These are phyloP conservation scores for Spizaetus ornatus DNA, from an alignment of 2,113 vertebrate species.

Conservation along the genomic window DNA sequence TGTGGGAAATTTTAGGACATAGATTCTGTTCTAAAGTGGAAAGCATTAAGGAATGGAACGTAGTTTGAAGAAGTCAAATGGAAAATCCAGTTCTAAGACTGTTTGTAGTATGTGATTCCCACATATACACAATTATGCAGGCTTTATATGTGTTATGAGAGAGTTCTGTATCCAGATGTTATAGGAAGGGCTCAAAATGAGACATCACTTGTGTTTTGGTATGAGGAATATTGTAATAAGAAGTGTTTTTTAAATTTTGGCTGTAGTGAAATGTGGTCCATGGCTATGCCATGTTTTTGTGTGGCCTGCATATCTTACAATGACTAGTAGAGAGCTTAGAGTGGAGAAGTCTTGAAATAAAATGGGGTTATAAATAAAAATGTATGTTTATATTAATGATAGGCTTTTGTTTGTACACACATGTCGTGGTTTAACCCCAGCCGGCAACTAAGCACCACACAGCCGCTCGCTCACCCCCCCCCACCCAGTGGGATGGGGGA, in stretches of 20 bases:
- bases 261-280: not conserved
- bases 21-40: not conserved
- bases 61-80: not conserved
- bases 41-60: not conserved
- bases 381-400: not conserved
- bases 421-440: too few relatives aligned
- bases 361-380: not conserved
- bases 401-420: not conserved
- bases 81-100: not conserved
- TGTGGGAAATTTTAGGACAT: not conserved
- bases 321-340: not conserved
- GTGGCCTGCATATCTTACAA: not conserved
- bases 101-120: not conserved
- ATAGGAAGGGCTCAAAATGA: not conserved
- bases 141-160: not conserved
- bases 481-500: too few relatives aligned
- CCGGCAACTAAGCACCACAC: too few relatives aligned
- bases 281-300: not conserved
- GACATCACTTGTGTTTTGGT: not conserved
- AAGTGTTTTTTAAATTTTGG: not conserved
- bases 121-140: not conserved
- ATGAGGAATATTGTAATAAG: not conserved
- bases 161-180: not conserved
- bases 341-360: not conserved
- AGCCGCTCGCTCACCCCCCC: too few relatives aligned